Evolutionary conservation across 2,888 invertebrate genomes (phyloP).

Genomic region (Pristionchus arcanus): DNA sequence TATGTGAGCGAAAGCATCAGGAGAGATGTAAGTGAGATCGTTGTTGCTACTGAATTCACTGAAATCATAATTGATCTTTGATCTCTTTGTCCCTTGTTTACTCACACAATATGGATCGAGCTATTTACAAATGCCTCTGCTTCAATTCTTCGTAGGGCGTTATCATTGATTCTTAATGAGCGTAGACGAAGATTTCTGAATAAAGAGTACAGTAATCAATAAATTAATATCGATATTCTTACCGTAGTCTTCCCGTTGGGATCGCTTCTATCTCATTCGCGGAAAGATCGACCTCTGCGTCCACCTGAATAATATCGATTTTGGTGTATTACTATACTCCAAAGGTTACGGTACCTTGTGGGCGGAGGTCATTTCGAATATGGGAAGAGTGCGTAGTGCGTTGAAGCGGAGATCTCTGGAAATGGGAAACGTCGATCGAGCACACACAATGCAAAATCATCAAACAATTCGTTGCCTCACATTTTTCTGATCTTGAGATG

Average conservation of each 20-base stretch:
- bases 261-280: slow-evolving; percentile 61
- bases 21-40: slow-evolving; percentile 63
- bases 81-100: not conserved
- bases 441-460: not conserved
- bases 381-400: slow-evolving; percentile 57
- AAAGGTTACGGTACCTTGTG: slow-evolving; percentile 16
- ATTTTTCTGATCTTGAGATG: slow-evolving; percentile 19
- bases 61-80: slow-evolving; percentile 53
- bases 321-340: not conserved
- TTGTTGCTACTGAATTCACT: slow-evolving; percentile 69
- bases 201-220: not conserved
- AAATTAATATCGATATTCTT: not conserved
- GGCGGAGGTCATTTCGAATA: slow-evolving; percentile 57
- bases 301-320: slow-evolving; percentile 52
- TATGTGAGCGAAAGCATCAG: slow-evolving; percentile 69
- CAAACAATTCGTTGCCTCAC: not conserved
- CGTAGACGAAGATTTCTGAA: slow-evolving; percentile 62
- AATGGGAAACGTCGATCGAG: slow-evolving; percentile 11
- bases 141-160: slow-evolving; percentile 64
- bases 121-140: slow-evolving; percentile 70
- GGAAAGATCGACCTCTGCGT: slow-evolving; percentile 54
- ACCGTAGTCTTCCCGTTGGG: slow-evolving; percentile 39
- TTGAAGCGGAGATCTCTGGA: slow-evolving; percentile 61
- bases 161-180: slow-evolving; percentile 63
- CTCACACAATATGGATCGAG: slow-evolving; percentile 70